Base-by-base conservation (phyloP, 2,113 vertebrate species). In the Leptodactylus fuscus region DNA sequence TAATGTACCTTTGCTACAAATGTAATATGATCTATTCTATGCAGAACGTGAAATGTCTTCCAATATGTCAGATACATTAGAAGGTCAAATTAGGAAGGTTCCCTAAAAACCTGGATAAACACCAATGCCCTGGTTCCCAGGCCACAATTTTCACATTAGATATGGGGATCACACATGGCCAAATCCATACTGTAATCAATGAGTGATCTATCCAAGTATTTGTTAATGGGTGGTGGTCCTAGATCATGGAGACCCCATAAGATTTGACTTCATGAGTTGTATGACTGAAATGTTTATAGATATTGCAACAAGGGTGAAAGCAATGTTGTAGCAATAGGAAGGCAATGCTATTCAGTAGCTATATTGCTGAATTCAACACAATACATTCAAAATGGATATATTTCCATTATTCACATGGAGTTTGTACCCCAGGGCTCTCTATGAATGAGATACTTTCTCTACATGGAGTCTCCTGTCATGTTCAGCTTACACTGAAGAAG, bases 381-480 rank as follows among this genome's bases (percentile, higher is more conserved):
- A 38, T 60, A 13, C 77, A 12, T 60, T 38, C 22, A 60, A 41
- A 34, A 53, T 36, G 55, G 34, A 78, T 58, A 24, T 27, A 44
- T 8, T 62, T 29, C 53, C 20, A 38, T n/a, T 80, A 49, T 80
- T 44, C 44, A 29, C 76, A 79, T 44, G 38, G 34, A 60, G 22
- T 22, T 60, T 32, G 2, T 29, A 24, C 53, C 36, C 55, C 20
- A 1, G 16, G 77, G 77, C 77, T 80, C 18, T 55, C 32, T 16
- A 15, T 55, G 22, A 80, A 27, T 41, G 36, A 76, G 12, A 80
- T 58, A 38, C 10, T 44, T 80, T 62, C 53, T 80, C 13, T 44
- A 15, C 18, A 55, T 41, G 53, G 34, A 7, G 15, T 80, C 44
- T 80, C 41, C 34, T 38, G 22, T 60, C 51, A 27, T 62, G 77